Percentiles rank a stretch among this genome's conserved stretches.
These are phyloP conservation scores for Capreolus pygargus DNA, from an alignment of 2,113 vertebrate species.

Conservation along the genomic window DNA sequence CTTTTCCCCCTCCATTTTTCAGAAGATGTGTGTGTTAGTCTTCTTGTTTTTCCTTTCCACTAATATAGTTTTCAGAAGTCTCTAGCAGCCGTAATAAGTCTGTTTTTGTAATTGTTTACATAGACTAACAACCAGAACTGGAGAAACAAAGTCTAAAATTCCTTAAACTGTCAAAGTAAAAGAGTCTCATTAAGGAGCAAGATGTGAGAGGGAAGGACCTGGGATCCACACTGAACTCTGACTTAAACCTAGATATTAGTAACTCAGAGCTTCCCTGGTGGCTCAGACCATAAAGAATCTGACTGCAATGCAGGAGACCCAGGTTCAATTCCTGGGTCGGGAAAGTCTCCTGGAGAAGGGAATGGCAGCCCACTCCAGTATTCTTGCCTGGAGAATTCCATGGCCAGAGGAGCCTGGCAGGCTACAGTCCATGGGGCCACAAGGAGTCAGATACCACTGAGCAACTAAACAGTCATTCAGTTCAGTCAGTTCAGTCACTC, in stretches of 20 bases:
- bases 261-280: neutral
- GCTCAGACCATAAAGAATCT: neutral
- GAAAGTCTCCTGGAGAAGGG: neutral
- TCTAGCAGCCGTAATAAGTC: neutral
- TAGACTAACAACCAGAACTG: neutral
- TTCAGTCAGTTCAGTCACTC: no score
- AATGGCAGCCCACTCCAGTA: neutral
- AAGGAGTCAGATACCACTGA: neutral
- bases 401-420: neutral
- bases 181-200: neutral
- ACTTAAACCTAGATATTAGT: neutral
- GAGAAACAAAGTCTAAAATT: constrained; percentile 30
- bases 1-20: neutral
- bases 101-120: neutral
- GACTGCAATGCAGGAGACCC: neutral
- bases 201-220: neutral
- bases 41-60: neutral
- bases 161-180: neutral
- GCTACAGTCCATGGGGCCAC: neutral
- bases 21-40: neutral
- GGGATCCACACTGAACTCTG: neutral
- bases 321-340: neutral
- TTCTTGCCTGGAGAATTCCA: neutral
- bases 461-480: neutral
- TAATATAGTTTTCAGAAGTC: neutral